Evolutionary conservation across 2,797 vertebrate species (phyloP).

Genomic region (Sphaeramia orbicularis): DNA sequence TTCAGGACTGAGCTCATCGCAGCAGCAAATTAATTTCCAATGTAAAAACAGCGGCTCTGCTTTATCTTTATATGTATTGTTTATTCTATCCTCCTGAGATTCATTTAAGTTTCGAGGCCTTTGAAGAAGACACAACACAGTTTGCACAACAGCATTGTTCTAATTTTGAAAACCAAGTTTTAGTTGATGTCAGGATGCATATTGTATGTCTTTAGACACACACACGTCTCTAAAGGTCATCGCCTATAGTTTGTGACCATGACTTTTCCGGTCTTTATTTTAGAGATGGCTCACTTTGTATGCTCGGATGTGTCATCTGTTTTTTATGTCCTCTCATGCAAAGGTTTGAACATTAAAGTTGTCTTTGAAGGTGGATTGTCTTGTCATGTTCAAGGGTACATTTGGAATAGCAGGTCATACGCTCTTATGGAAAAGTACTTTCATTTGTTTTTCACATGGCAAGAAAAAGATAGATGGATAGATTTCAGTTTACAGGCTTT

Average conservation of each 20-base stretch:
- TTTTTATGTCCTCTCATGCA: constrained; percentile 58
- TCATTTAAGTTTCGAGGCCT: constrained; percentile 49
- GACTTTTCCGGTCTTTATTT: constrained; percentile 43
- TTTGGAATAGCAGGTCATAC: background rate
- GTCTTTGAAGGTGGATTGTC: constrained; percentile 53
- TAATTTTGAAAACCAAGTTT: constrained; percentile 29
- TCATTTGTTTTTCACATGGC: no score
- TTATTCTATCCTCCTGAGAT: constrained; percentile 48
- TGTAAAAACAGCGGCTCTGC: constrained; percentile 36
- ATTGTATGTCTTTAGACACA: constrained; percentile 24
- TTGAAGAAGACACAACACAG: constrained; percentile 49
- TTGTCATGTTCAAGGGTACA: constrained; percentile 21
- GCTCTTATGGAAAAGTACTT: no score
- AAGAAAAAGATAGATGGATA: no score
- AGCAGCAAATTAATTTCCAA: constrained; percentile 10
- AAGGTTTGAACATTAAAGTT: constrained; percentile 69
- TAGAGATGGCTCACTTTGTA: constrained; percentile 44
- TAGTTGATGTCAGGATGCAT: constrained; percentile 13
- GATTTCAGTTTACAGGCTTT: no score
- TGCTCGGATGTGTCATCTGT: constrained; percentile 55
- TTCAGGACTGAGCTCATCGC: constrained; percentile 25
- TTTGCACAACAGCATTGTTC: constrained; percentile 49
- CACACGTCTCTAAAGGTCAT: constrained; percentile 24
- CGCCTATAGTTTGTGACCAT: constrained; percentile 23
- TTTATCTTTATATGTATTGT: constrained; percentile 23